phyloP scores from a whole-genome alignment of 1,140 invertebrate species.

The Ditylenchus dipsaci region DNA sequence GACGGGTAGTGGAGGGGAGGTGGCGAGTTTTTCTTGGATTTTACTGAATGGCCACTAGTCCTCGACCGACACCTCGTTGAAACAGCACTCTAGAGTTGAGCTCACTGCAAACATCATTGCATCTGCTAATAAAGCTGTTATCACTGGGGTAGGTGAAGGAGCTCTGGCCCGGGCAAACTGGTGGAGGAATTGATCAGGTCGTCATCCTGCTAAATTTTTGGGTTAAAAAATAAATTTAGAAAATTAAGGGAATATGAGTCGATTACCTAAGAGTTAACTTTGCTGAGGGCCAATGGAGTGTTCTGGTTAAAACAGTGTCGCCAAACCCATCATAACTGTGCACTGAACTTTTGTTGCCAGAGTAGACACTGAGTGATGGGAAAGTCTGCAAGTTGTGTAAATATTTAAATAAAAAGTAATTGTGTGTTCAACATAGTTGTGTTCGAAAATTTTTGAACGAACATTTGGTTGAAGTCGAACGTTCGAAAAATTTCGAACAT shows the following conservation, averaged over 20 bases:
- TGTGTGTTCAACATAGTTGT: not conserved
- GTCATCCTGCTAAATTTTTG: not conserved
- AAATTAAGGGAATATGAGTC: not conserved
- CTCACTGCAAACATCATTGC: constrained; percentile 24
- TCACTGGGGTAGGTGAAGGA: not conserved
- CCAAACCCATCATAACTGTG: not conserved
- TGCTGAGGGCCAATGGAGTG: constrained; percentile 14
- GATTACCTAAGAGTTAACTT: not conserved
- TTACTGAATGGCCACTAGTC: constrained; percentile 22
- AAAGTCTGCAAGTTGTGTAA: not conserved
- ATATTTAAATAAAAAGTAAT: not conserved
- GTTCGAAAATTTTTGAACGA: too few relatives aligned
- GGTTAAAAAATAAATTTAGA: not conserved
- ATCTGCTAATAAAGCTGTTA: constrained; percentile 1
- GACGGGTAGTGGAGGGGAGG: constrained; percentile 9
- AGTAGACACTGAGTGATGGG: constrained; percentile 4
- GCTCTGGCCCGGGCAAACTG: not conserved
- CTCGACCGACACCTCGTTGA: constrained; percentile 16
- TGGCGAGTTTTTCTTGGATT: not conserved
- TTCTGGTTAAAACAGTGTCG: constrained; percentile 8
- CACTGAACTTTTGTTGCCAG: not conserved
- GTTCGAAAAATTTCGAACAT: too few relatives aligned
- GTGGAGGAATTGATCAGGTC: constrained; percentile 8
- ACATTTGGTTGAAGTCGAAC: too few relatives aligned
- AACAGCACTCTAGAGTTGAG: constrained; percentile 22